These are phyloP conservation scores for Nannoperca australis DNA, from an alignment of 2,797 vertebrate species.

Conservation along the genomic window DNA sequence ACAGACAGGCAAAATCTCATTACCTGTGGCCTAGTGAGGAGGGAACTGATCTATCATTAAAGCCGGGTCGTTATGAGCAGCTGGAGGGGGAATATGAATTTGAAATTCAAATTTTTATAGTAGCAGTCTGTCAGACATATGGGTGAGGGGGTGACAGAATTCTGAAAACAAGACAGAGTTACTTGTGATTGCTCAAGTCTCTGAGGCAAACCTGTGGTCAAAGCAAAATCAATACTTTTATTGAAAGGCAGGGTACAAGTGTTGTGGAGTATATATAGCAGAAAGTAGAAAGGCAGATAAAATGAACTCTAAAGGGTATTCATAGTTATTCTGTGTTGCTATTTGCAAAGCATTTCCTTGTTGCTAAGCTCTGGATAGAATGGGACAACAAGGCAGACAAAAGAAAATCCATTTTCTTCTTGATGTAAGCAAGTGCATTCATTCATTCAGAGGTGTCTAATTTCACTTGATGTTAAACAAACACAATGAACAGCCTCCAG, in stretches of 20 bases:
- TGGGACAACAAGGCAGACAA: constrained; percentile 1
- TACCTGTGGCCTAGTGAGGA: constrained; percentile 28
- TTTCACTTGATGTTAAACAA: constrained; percentile 39
- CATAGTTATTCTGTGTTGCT: constrained; percentile 10
- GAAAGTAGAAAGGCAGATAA: constrained; percentile 14
- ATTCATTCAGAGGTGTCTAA: constrained; percentile 29
- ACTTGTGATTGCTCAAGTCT: constrained; percentile 37
- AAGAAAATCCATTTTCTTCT: constrained; percentile 18
- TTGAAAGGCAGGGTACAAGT: constrained; percentile 34
- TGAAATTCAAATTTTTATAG: constrained; percentile 51
- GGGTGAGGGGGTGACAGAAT: constrained; percentile 12
- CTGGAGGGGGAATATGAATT: constrained; percentile 42
- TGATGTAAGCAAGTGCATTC: constrained; percentile 24
- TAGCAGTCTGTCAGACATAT: constrained; percentile 24
- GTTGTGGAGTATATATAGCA: constrained; percentile 11
- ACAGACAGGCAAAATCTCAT: constrained; percentile 32
- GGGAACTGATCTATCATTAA: constrained; percentile 51
- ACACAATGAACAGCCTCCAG: constrained; percentile 34
- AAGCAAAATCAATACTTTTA: constrained; percentile 51
- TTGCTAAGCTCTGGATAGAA: constrained; percentile 9
- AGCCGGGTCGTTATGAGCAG: constrained; percentile 24
- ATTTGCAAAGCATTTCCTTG: constrained; percentile 2
- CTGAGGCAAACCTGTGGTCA: constrained; percentile 35
- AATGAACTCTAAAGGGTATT: constrained; percentile 5
- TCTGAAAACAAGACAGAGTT: constrained; percentile 23